phyloP scores from a whole-genome alignment of 2,888 invertebrate genomes.

The Xanthia icteritia region DNA sequence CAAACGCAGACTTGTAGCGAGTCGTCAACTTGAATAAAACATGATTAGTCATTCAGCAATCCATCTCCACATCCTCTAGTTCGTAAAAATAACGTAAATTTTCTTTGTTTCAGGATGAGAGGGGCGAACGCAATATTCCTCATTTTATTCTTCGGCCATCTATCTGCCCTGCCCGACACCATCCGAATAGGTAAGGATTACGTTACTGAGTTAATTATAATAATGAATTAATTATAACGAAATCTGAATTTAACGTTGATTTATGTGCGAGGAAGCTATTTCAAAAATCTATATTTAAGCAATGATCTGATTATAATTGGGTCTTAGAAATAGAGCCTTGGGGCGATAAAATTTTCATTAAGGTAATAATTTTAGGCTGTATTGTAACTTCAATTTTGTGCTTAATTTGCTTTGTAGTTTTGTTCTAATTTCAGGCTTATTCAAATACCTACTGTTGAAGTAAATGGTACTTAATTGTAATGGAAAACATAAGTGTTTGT shows the following conservation, averaged over 20 bases:
- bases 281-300: constrained; percentile 62
- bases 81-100: constrained; percentile 46
- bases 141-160: constrained; percentile 86
- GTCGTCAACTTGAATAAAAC: constrained; percentile 24
- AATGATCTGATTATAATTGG: constrained; percentile 58
- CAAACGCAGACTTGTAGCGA: too few relatives aligned
- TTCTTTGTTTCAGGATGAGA: constrained; percentile 86
- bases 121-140: constrained; percentile 84
- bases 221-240: constrained; percentile 52
- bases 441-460: constrained; percentile 6
- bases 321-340: not conserved
- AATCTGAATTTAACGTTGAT: constrained; percentile 42
- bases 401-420: not conserved
- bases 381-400: not conserved
- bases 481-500: not conserved
- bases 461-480: not conserved
- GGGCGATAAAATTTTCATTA: constrained; percentile 18
- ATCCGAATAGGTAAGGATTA: constrained; percentile 88
- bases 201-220: constrained; percentile 45
- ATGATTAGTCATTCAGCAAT: constrained; percentile 29
- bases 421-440: not conserved
- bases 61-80: constrained; percentile 11
- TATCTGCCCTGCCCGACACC: constrained; percentile 89
- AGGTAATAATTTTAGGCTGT: not conserved
- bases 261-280: constrained; percentile 58